These are phyloP conservation scores for Trachemys scripta DNA, from an alignment of 2,113 vertebrate species.

Conservation along the genomic window DNA sequence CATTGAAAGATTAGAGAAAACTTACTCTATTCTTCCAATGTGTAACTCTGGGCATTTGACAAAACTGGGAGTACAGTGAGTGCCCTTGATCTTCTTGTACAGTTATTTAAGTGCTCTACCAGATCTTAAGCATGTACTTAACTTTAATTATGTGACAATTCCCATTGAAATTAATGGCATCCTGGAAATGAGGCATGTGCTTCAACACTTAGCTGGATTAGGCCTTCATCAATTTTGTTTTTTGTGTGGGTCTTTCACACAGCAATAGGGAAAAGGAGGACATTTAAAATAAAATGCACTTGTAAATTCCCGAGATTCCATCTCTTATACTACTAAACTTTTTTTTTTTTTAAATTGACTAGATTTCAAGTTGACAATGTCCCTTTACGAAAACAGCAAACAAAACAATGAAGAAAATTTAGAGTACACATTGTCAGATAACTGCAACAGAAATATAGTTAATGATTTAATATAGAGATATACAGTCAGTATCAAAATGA, in stretches of 20 bases:
- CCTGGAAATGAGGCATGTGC: neutral
- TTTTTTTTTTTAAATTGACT: neutral
- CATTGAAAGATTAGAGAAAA: neutral
- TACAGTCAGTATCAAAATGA: neutral
- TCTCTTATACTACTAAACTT: neutral
- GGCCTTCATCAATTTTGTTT: neutral
- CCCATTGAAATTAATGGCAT: neutral
- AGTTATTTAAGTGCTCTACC: neutral
- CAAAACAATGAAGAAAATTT: neutral
- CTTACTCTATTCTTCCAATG: neutral
- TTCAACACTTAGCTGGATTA: neutral
- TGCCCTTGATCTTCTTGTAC: neutral
- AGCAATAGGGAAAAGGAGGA: neutral
- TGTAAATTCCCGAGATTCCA: neutral
- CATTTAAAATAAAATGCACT: neutral
- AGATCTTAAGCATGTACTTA: neutral
- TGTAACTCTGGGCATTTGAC: neutral
- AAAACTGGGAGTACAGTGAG: neutral
- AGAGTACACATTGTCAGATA: neutral
- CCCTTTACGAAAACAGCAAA: neutral
- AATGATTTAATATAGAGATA: neutral
- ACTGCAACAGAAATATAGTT: neutral
- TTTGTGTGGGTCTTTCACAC: neutral
- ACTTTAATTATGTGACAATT: neutral
- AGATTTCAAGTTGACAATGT: neutral